Conservation (phyloP, 1,140 invertebrate genomes). For the Aphis gossypii region DNA sequence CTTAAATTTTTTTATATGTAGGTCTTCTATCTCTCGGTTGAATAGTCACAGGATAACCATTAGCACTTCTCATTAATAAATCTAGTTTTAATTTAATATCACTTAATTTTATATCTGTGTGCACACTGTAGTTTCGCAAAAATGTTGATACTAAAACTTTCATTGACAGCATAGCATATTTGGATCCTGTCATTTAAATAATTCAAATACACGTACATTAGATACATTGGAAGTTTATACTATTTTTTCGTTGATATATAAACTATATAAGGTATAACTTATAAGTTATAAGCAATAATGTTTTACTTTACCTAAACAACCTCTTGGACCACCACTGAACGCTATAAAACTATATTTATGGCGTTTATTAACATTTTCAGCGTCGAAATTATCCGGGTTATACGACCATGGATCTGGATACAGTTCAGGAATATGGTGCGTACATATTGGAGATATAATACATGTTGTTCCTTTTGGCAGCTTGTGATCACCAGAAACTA, state of each 20-base stretch:
- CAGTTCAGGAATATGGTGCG: conserved; percentile 67
- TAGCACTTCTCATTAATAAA: conserved; percentile 59
- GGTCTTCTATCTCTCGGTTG: conserved; percentile 45
- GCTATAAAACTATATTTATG: conserved; percentile 64
- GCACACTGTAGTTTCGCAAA: conserved; percentile 59
- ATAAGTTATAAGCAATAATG: not conserved
- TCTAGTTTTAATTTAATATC: conserved; percentile 61
- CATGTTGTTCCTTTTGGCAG: conserved; percentile 74
- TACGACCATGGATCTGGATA: conserved; percentile 69
- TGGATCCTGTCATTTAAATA: conserved; percentile 59
- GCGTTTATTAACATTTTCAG: conserved; percentile 64
- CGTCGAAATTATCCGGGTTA: conserved; percentile 68
- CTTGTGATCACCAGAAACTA: conserved; percentile 42
- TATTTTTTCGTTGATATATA: not conserved
- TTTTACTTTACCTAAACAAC: conserved; percentile 66
- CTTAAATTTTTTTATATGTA: not conserved
- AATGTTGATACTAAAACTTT: conserved; percentile 60
- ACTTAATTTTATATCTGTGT: conserved; percentile 59
- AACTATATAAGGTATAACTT: no score
- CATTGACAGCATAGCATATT: conserved; percentile 61
- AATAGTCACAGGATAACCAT: conserved; percentile 60
- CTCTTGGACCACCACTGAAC: conserved; percentile 66
- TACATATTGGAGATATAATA: conserved; percentile 70
- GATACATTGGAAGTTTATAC: not conserved
- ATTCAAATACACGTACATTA: not conserved